Conservation (phyloP, 2,113 vertebrate species). For the Xenopus tropicalis region DNA sequence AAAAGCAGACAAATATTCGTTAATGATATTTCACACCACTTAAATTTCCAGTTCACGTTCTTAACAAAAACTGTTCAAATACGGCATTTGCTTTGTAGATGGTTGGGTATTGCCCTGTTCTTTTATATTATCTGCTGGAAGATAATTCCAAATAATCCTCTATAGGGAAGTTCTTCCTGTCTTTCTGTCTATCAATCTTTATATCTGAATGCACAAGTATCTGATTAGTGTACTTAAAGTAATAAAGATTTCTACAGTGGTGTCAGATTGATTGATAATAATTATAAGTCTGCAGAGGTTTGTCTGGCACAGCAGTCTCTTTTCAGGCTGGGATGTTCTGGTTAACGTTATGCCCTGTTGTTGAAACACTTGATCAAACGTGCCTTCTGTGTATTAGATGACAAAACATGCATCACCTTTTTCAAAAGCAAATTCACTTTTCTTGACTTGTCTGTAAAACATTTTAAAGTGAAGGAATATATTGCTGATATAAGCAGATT, state of each 20-base stretch:
- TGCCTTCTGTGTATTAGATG: constrained; percentile 65
- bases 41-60: neutral
- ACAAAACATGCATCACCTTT: constrained; percentile 29
- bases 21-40: constrained; percentile 5
- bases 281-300: constrained; percentile 68
- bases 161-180: constrained; percentile 49
- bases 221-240: constrained; percentile 72
- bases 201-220: constrained; percentile 61
- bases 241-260: constrained; percentile 69
- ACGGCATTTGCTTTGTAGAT: constrained; percentile 26
- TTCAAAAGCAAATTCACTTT: neutral
- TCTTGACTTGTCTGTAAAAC: neutral
- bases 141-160: constrained; percentile 59
- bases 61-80: constrained; percentile 27
- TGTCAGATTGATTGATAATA: constrained; percentile 72
- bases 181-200: constrained; percentile 61
- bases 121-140: constrained; percentile 56
- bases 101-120: constrained; percentile 41
- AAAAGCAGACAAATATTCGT: neutral
- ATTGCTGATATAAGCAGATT: neutral
- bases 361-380: constrained; percentile 61
- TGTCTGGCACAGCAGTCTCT: constrained; percentile 61
- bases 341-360: constrained; percentile 67
- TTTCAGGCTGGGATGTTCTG: constrained; percentile 67
- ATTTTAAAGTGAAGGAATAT: neutral